Conservation (phyloP, 2,113 vertebrate species). For the Pelecanoides urinatrix region DNA sequence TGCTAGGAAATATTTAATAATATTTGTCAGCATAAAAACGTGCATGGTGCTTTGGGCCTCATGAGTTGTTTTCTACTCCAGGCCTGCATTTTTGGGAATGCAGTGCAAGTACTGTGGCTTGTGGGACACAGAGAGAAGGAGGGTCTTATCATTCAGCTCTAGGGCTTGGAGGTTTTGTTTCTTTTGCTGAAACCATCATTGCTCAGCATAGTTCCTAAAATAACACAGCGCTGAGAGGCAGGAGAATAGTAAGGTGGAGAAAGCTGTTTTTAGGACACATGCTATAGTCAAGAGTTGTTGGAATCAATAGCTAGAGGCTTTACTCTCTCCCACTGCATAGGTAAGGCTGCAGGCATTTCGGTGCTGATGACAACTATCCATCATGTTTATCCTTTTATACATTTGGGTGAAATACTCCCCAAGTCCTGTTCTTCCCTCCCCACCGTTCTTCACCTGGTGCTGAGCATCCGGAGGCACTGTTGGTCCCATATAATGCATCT, state of each 20-base stretch:
- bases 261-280: background rate
- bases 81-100: background rate
- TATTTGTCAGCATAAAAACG: background rate
- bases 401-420: background rate
- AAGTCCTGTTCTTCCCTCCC: background rate
- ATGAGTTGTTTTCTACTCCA: background rate
- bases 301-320: background rate
- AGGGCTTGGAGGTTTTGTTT: background rate
- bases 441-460: rapidly evolving
- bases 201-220: background rate
- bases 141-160: background rate
- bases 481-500: background rate
- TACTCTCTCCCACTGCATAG: background rate
- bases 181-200: background rate
- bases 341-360: background rate
- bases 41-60: background rate
- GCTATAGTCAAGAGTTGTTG: background rate
- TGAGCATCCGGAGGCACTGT: background rate
- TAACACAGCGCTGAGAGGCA: background rate
- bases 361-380: background rate
- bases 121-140: background rate
- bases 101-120: background rate
- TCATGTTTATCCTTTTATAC: background rate
- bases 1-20: background rate
- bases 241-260: background rate